Evolutionary conservation across 2,888 invertebrate genomes (phyloP).

Genomic region (Xylota segnis): DNA sequence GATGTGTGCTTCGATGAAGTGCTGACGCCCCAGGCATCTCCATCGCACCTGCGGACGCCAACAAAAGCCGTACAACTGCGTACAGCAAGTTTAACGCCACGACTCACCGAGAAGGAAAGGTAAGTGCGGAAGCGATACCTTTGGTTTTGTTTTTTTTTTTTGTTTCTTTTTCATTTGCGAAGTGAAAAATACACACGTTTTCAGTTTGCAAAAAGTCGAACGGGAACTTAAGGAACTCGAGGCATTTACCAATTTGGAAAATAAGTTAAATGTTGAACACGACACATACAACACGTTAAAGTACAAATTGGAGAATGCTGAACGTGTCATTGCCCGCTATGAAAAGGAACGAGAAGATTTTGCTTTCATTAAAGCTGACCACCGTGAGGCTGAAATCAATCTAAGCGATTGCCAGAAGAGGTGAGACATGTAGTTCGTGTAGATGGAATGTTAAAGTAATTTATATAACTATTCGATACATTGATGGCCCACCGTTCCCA

Average conservation of each 20-base stretch:
- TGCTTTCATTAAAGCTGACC: conserved; percentile 66
- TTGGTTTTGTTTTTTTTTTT: neutral
- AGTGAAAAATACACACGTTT: conserved; percentile 45
- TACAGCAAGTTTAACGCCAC: conserved; percentile 64
- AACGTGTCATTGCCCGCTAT: conserved; percentile 55
- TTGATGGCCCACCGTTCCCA: too few species aligned
- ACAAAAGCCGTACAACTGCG: conserved; percentile 17
- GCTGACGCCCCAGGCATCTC: conserved; percentile 47
- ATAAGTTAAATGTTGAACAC: conserved; percentile 83
- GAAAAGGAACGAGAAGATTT: conserved; percentile 70
- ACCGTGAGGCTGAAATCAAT: conserved; percentile 75
- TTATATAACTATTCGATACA: too few species aligned
- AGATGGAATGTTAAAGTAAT: neutral
- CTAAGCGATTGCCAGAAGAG: conserved; percentile 76
- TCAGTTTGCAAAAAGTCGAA: conserved; percentile 85
- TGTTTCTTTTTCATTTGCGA: conserved; percentile 4
- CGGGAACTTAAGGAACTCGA: conserved; percentile 86
- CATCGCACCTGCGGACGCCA: conserved; percentile 39
- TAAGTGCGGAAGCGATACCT: conserved; percentile 36
- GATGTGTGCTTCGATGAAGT: conserved; percentile 75
- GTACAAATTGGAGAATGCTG: conserved; percentile 71
- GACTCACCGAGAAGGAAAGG: conserved; percentile 66
- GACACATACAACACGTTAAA: conserved; percentile 78
- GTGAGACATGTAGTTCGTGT: conserved; percentile 73
- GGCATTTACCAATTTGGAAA: conserved; percentile 87